Evolutionary conservation across 37 sponge, comb jelly and placozoan genomes (phyloP).

Genomic region (Axinella damicornis): DNA sequence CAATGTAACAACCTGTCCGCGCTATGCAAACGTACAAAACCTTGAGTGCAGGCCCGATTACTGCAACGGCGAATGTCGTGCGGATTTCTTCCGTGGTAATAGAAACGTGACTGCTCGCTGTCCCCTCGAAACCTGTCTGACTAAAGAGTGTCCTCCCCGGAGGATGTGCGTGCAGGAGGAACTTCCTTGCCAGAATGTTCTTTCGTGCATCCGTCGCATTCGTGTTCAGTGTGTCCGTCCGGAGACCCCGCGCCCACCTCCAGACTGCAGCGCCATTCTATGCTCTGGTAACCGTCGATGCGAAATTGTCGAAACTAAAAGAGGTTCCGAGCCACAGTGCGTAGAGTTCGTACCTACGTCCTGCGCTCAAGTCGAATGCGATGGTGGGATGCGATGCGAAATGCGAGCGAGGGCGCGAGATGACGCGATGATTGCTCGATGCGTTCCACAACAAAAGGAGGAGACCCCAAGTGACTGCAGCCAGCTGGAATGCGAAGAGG

Average conservation of each 20-base stretch:
- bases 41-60: not conserved
- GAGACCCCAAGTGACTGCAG: not conserved
- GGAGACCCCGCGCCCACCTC: not conserved
- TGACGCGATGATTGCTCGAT: not conserved
- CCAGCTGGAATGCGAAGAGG: slow-evolving; percentile 4
- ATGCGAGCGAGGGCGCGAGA: not conserved
- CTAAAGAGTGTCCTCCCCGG: not conserved
- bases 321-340: not conserved
- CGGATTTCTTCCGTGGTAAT: not conserved
- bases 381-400: not conserved
- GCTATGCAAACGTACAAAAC: not conserved
- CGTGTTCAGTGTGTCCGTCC: not conserved
- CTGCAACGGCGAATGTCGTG: not conserved
- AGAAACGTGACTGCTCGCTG: not conserved
- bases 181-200: not conserved
- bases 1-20: not conserved
- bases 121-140: not conserved
- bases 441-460: not conserved
- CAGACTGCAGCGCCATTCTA: not conserved
- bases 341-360: not conserved
- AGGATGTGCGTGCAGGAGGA: slow-evolving; percentile 6
- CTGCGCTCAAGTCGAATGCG: not conserved
- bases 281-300: not conserved
- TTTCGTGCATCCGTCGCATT: not conserved
- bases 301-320: not conserved